A percentile compares a stretch with the other conserved stretches of the same genome.
These are phyloP conservation scores for Leucophora obtusa DNA, from an alignment of 2,888 invertebrate species.

Conservation along the genomic window DNA sequence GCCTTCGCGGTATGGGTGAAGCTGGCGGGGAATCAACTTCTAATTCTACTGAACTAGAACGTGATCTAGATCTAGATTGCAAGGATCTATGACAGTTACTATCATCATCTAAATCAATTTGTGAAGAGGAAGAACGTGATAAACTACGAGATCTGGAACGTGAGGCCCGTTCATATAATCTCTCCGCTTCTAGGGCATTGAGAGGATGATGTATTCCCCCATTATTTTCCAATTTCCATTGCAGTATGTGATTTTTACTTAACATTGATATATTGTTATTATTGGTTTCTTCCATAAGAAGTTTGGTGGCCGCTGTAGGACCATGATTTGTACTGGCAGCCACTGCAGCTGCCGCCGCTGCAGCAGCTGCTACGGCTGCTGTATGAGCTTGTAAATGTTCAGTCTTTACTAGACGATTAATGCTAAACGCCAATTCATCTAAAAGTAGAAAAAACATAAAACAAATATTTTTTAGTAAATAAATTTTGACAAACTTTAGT, in stretches of 20 bases:
- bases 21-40: slow-evolving; percentile 87
- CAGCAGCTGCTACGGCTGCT: slow-evolving; percentile 81
- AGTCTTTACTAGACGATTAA: slow-evolving; percentile 85
- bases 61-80: slow-evolving; percentile 72
- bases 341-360: slow-evolving; percentile 78
- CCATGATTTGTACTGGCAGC: slow-evolving; percentile 67
- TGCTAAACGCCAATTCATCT: slow-evolving; percentile 92
- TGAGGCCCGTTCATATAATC: slow-evolving; percentile 69
- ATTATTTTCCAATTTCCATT: slow-evolving; percentile 66
- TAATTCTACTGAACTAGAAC: slow-evolving; percentile 84
- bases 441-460: slow-evolving; percentile 71
- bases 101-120: slow-evolving; percentile 75
- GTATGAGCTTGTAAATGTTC: slow-evolving; percentile 80
- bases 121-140: slow-evolving; percentile 68
- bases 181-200: slow-evolving; percentile 60
- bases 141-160: slow-evolving; percentile 75
- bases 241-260: slow-evolving; percentile 75
- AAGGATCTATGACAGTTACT: slow-evolving; percentile 66
- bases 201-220: slow-evolving; percentile 32
- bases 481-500: neutral
- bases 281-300: slow-evolving; percentile 73
- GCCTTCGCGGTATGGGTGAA: slow-evolving; percentile 50
- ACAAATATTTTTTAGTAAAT: neutral
- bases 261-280: slow-evolving; percentile 76
- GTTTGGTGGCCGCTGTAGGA: slow-evolving; percentile 34